Evolutionary conservation across 2,113 vertebrate genomes (phyloP), one percentile per base, ranked within the genome.

Genomic region (Ctenomys sociabilis): DNA sequence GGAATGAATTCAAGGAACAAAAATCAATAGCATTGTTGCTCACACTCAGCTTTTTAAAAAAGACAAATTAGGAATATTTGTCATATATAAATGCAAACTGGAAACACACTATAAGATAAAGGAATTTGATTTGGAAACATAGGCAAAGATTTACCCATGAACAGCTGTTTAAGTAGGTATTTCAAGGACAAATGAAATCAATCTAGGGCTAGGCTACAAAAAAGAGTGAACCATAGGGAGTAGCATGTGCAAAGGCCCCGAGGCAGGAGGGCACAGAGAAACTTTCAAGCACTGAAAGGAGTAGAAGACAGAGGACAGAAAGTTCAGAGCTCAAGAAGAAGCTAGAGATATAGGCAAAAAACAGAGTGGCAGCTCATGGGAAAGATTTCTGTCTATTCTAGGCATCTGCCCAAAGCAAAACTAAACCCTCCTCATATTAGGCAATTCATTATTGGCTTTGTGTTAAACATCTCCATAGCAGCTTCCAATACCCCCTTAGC

Each of bases 401-500:
- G 84, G n/a, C 30, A 40, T 75, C n/a, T 63, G 32, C 35, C 77
- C 11, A 12, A 92, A 85, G 95, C 35, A 61, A 89, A 22, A 66
- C 30, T 92, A 82, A 88, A 63, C 43, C 26, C 9, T 52, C 82
- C 24, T 3, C 13, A 32, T 40, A 37, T 4, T 21, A 70, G 24
- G 14, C 16, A 78, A 22, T 63, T 85, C 49, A 5, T 73, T 85
- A 87, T 61, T 43, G 80, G 63, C 72, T 83, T 78, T 81, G 68
- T 49, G 43, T 52, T 35, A 83, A 73, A 52, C 26, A 52, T 88
- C 73, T 84, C 78, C 13, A 85, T 66, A 68, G 72, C 59, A 84
- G 10, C 75, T 94, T 88, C 78, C 90, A 61, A 78, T 90, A 26
- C 13, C 52, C 82, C 75, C 94, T 90, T 54, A 72, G 59, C 85